Conservation (phyloP, 2,888 invertebrate genomes). For the Eucera pruinosa region DNA sequence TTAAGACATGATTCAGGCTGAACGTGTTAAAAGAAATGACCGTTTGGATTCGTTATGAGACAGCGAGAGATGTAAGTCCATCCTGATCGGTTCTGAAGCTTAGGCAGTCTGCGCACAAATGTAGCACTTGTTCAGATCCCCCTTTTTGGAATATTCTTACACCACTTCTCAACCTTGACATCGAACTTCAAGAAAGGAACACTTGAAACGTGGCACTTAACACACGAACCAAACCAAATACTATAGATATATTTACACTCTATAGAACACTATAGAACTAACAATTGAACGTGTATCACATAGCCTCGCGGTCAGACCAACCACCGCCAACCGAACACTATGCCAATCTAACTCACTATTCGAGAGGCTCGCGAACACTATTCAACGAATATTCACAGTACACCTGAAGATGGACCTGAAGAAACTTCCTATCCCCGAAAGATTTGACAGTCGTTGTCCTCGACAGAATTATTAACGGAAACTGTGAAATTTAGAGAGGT, state of each 20-base stretch:
- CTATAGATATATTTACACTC: not conserved
- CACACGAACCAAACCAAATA: not conserved
- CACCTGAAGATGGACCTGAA: constrained; percentile 28
- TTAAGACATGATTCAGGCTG: too few relatives aligned
- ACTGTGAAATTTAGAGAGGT: too few relatives aligned
- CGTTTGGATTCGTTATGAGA: too few relatives aligned
- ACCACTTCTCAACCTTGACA: not conserved
- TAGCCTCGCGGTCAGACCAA: constrained; percentile 4
- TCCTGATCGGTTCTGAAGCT: not conserved
- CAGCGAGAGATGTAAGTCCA: not conserved
- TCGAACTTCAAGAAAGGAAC: not conserved
- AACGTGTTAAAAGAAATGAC: too few relatives aligned
- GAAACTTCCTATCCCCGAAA: constrained; percentile 31
- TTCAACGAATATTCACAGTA: constrained; percentile 29
- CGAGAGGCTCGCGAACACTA: constrained; percentile 19
- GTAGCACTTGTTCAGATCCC: not conserved
- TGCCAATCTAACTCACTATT: not conserved
- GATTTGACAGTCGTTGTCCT: too few relatives aligned
- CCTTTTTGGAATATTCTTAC: not conserved
- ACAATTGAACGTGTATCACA: not conserved
- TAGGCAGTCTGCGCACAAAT: not conserved
- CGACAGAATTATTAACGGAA: too few relatives aligned
- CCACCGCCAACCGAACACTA: not conserved
- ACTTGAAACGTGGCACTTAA: not conserved
- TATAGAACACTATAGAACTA: not conserved